Evolutionary conservation across 1,140 invertebrate genomes (phyloP).

Genomic region (Pantala flavescens): DNA sequence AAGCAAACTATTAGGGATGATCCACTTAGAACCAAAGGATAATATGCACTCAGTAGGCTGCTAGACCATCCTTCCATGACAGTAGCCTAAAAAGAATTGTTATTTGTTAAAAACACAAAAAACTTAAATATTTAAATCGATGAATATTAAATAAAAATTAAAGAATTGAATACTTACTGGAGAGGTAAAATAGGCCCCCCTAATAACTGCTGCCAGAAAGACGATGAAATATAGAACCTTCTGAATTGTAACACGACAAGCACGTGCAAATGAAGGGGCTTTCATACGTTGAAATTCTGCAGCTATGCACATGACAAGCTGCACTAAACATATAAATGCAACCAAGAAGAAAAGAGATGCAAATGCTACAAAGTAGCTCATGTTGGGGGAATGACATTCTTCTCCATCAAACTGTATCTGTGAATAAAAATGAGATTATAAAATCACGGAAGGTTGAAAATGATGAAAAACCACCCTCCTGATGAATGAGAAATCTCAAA

Average conservation of each 20-base stretch:
- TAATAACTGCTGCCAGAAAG: constrained; percentile 70
- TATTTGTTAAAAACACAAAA: background rate
- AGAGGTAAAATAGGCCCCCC: constrained; percentile 82
- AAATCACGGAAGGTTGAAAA: background rate
- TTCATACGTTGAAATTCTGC: constrained; percentile 75
- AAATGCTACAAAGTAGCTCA: constrained; percentile 59
- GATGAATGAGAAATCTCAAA: background rate
- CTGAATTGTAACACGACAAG: constrained; percentile 79
- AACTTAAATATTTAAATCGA: no score
- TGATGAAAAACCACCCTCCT: background rate
- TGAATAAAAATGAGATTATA: constrained; percentile 23
- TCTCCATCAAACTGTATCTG: constrained; percentile 58
- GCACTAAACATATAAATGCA: constrained; percentile 73
- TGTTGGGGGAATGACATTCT: constrained; percentile 50
- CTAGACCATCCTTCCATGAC: constrained; percentile 71
- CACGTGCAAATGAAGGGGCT: constrained; percentile 62
- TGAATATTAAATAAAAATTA: background rate
- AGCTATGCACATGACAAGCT: constrained; percentile 72
- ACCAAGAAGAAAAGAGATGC: constrained; percentile 71
- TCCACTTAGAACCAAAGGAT: constrained; percentile 78
- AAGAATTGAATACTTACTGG: constrained; percentile 50
- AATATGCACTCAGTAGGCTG: constrained; percentile 79
- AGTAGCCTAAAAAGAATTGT: constrained; percentile 48
- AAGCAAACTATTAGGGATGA: constrained; percentile 87
- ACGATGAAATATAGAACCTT: constrained; percentile 85